Evolutionary conservation across 2,113 vertebrate species (phyloP), one percentile per base, ranked within the genome.

Genomic region (Spea bombifrons): DNA sequence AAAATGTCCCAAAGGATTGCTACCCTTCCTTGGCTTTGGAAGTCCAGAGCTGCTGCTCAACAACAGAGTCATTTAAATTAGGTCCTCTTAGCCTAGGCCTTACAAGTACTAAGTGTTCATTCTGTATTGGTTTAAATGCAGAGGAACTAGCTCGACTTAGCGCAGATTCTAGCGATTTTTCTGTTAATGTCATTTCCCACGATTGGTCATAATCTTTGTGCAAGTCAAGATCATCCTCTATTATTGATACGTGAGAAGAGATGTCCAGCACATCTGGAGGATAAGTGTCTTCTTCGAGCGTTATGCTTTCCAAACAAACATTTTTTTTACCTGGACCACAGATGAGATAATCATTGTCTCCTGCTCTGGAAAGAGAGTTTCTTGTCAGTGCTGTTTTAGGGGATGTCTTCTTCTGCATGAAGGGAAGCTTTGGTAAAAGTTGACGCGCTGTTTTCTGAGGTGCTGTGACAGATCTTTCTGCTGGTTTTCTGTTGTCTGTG

Each of bases 41-140:
- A 73, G 63, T 73, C 52, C 71, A 9, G 73, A 49, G 68, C 55
- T 74, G 55, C 9, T 80, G 71, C 9, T 80, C 78, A 44, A 74
- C 12, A 44, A 44, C 57, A 4, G 43, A 7, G 5, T 80, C 49
- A 17, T 66, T 80, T 50, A 73, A 74, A 57, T 73, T 43, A 59
- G 64, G 47, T 68, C 78, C 77, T 61, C 72, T 43, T 12, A 80
- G 17, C 71, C 71, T 68, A 50, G 71, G 78, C 65, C 65, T 68
- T 50, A 80, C 78, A 61, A 80, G 78, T 45, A 80, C 78, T 61
- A 73, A 66, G 44, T 80, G 78, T 17, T 80, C 78, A 63, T 68
- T 66, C 45, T 74, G 71, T 49, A 80, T 80, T 61, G 71, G 78
- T 48, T 68, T 80, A 48, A 80, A 80, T 59, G 64, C 30, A 17